Conservation (phyloP, 2,113 vertebrate genomes). For the Lepus timidus region DNA sequence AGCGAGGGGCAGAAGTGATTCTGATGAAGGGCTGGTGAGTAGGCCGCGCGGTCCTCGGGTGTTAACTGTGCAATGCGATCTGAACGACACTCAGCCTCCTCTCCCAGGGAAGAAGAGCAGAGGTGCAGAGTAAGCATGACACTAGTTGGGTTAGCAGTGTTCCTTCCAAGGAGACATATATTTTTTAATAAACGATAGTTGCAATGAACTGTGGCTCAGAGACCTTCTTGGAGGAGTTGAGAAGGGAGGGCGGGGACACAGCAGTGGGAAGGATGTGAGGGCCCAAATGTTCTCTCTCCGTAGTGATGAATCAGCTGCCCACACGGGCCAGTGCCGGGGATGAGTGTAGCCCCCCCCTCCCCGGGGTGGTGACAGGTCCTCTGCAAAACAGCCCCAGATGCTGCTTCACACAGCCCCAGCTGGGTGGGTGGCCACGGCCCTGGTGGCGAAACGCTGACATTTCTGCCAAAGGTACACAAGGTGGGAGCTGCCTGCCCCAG, state of each 20-base stretch:
- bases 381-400: background rate
- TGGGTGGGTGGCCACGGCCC: background rate
- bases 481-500: background rate
- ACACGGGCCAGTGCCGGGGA: background rate
- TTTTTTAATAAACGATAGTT: conserved; percentile 93
- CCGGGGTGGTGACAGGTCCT: background rate
- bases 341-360: background rate
- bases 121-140: conserved; percentile 86
- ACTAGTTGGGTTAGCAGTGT: conserved; percentile 88
- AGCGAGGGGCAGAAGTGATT: background rate
- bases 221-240: conserved; percentile 79
- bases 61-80: conserved; percentile 12
- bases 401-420: background rate
- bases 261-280: background rate
- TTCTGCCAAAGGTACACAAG: conserved; percentile 12
- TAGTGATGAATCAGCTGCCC: background rate
- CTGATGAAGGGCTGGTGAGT: conserved; percentile 5
- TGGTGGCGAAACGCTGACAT: background rate
- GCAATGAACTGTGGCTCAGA: conserved; percentile 88
- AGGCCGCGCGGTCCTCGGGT: background rate
- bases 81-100: conserved; percentile 68
- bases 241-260: background rate
- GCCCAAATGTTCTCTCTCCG: background rate
- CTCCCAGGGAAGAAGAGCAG: conserved; percentile 82
- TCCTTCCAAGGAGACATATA: conserved; percentile 92